These are phyloP conservation scores for Coreoperca whiteheadi DNA, from an alignment of 2,113 vertebrate genomes.

Conservation along the genomic window DNA sequence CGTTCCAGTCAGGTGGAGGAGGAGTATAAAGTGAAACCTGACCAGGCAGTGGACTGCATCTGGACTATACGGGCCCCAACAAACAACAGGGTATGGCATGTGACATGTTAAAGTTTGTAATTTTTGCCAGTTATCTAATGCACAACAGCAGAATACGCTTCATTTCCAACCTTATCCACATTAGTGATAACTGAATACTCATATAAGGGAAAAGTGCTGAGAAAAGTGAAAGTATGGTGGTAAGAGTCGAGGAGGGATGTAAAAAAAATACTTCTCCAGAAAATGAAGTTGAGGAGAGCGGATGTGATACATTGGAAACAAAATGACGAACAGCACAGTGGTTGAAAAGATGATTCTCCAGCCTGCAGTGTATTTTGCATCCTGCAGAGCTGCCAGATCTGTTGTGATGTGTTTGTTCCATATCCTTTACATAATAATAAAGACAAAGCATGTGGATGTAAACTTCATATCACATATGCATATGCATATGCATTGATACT, in stretches of 20 bases:
- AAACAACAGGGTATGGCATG: constrained; percentile 88
- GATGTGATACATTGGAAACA: constrained; percentile 19
- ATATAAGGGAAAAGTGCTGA: neutral
- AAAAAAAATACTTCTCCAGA: neutral
- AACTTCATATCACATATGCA: neutral
- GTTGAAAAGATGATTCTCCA: constrained; percentile 28
- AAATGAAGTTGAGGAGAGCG: constrained; percentile 2
- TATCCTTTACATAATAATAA: constrained; percentile 16
- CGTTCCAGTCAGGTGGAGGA: constrained; percentile 96
- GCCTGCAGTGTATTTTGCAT: neutral
- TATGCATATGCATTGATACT: constrained; percentile 17
- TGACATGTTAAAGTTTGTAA: neutral
- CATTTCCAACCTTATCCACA: neutral
- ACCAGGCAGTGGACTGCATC: constrained; percentile 95
- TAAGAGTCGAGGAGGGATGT: neutral
- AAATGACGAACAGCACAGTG: constrained; percentile 9
- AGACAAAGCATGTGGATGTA: constrained; percentile 4
- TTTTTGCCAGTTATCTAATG: neutral
- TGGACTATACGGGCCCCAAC: constrained; percentile 95
- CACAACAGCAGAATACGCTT: neutral
- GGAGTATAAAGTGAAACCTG: constrained; percentile 91
- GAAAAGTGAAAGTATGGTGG: neutral
- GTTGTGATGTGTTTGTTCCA: constrained; percentile 6
- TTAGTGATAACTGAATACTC: neutral
- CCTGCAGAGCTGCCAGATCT: constrained; percentile 8